Evolutionary conservation across 2,113 vertebrate species (phyloP), one percentile per base, ranked within the genome.

Genomic region (Colaptes auratus): DNA sequence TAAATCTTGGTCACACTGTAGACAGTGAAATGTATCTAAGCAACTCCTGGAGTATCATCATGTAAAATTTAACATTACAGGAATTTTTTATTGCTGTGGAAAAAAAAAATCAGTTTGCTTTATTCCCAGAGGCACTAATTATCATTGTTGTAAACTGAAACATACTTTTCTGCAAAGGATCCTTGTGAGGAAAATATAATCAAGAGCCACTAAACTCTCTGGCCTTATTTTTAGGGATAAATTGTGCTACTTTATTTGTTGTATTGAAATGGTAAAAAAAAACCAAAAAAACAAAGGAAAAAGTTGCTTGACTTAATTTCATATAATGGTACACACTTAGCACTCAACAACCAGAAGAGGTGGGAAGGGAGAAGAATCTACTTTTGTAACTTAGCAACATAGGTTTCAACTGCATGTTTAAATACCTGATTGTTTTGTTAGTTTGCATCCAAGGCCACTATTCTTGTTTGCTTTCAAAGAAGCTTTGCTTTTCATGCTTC

Each of bases 121-220:
- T 88, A 86, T 94, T 94, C 86, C 83, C 87, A 77, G 27, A 86
- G 84, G 88, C 90, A 81, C 75, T 90, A 94, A 95, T 95, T 95
- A 96, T 81, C 90, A 81, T 61, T 93, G 56, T 93, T 88, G 42
- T 83, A 72, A 96, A 92, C 71, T 70, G 55, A 92, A 94, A 61
- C 21, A 60, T 64, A 63, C 46, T 91, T 91, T 89, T 89, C 84
- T 92, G 48, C 46, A 63, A 55, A 74, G 71, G 11, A 82, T 84
- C 63, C 35, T 91, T 86, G 70, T 84, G 82, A 89, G 71, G 33
- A 63, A 72, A 85, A 86, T 69, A 71, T 88, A 73, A 94, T 92
- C 67, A 93, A 93, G 76, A 77, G 63, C 66, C 66, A 86, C 44
- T 86, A 86, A 92, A 79, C 66, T 73, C 72, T 84, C 71, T 74